Evolutionary conservation across 2,113 vertebrate genomes (phyloP), one percentile per base, ranked within the genome.

Genomic region (Myotis brandtii): DNA sequence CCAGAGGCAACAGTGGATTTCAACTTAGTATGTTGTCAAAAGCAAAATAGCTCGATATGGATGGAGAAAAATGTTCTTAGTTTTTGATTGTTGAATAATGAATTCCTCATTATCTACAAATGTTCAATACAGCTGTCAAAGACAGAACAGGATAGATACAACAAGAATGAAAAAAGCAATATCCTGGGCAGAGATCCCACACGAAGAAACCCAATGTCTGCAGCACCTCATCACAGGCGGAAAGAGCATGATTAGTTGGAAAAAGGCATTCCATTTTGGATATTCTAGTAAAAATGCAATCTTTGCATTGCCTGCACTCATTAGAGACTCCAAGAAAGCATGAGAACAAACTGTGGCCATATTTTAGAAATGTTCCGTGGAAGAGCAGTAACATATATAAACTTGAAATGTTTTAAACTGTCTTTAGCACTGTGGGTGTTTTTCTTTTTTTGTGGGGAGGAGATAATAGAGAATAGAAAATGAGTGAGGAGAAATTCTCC

Each of bases 331-430:
- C 4, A 43, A 25, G 73, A 88, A 40, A 52, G 1, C 50, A 81
- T 85, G 17, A 92, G 48, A 93, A 80, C 16, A 91, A 73, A 64
- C n/a, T 76, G 14, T 54, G 18, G 56, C 66, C 66, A 30, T 76
- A 9, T 86, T 94, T 92, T 75, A 87, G 59, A 93, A 92, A 52
- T 72, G 30, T 67, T 85, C 75, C 81, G 88, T 94, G 89, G 88
- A 96, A 94, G 94, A 95, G 8, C 34, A 96, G 37, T 82, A 91
- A 96, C 48, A 93, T 93, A 94, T 96, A 40, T 52, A 67, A 96
- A 97, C 93, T 96, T 96, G 50, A 97, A 97, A 97, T 94, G 14
- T 93, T 92, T 91, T 91, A 95, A 88, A 96, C 62, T 96, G 79
- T 97, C 89, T 95, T 95, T 96, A 96, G 82, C 86, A 82, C 13